These are phyloP conservation scores for Zaprionus lineosus DNA, from an alignment of 2,888 invertebrate species.

Conservation along the genomic window DNA sequence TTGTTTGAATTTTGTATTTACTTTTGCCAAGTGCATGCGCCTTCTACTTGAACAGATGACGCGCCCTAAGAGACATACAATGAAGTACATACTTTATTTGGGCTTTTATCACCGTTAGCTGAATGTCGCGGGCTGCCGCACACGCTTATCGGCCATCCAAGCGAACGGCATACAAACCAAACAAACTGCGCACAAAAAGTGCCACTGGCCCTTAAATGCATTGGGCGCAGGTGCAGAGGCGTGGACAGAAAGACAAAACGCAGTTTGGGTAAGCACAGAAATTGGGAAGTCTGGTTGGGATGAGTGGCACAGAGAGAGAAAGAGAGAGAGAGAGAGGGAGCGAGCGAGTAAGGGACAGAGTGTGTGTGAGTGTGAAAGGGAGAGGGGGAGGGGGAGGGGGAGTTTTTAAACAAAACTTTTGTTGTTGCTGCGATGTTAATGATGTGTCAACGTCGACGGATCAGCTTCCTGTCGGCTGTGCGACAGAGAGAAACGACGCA, in stretches of 20 bases:
- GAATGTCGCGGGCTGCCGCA: slow-evolving; percentile 18
- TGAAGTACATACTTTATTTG: slow-evolving; percentile 10
- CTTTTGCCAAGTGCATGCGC: background rate
- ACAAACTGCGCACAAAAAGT: slow-evolving; percentile 20
- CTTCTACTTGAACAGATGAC: background rate
- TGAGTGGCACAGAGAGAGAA: background rate
- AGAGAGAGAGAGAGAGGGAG: background rate
- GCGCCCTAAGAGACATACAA: background rate
- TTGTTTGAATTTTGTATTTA: background rate
- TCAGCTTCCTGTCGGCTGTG: slow-evolving; percentile 38
- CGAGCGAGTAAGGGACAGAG: background rate
- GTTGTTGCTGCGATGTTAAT: slow-evolving; percentile 28
- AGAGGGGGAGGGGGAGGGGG: background rate
- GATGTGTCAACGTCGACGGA: slow-evolving; percentile 47
- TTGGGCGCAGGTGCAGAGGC: slow-evolving; percentile 2
- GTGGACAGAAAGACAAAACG: background rate
- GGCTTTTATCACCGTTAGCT: slow-evolving; percentile 36
- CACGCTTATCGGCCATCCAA: slow-evolving; percentile 33
- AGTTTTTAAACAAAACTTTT: slow-evolving; percentile 37
- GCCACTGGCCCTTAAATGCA: slow-evolving; percentile 42
- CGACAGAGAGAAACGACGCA: background rate
- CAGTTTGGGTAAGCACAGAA: too few species aligned
- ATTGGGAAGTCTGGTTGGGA: too few species aligned
- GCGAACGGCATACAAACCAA: background rate
- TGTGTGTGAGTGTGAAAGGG: background rate